Evolutionary conservation across 2,797 vertebrate species (phyloP).

Genomic region (Acanthis flammea): DNA sequence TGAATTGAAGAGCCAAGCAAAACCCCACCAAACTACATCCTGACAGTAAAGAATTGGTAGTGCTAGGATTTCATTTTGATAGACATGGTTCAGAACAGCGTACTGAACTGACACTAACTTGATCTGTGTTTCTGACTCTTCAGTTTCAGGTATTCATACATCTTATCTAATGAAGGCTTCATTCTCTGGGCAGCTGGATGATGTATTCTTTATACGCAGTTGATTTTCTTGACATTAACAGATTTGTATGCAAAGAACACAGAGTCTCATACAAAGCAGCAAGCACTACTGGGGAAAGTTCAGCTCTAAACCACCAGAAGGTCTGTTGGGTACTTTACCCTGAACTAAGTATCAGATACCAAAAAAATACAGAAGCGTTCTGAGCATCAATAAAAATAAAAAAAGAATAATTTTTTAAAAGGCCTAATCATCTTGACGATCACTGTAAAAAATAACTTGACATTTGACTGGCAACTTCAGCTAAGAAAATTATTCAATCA

Average conservation of each 20-base stretch:
- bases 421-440: neutral
- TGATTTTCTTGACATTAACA: slow-evolving; percentile 26
- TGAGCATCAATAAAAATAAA: neutral
- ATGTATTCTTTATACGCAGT: neutral
- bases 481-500: slow-evolving; percentile 15
- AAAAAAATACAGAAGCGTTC: neutral
- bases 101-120: slow-evolving; percentile 14
- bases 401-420: neutral
- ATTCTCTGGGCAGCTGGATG: neutral
- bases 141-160: slow-evolving; percentile 27
- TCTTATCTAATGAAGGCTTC: slow-evolving; percentile 41
- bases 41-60: neutral
- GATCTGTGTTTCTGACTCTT: slow-evolving; percentile 22
- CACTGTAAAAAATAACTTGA: neutral
- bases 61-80: slow-evolving; percentile 44
- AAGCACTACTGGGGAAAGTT: neutral
- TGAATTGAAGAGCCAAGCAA: slow-evolving; percentile 32
- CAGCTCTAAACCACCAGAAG: neutral
- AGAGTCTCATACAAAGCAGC: neutral
- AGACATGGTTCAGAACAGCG: neutral
- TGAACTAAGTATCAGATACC: neutral
- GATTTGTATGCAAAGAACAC: slow-evolving; percentile 28
- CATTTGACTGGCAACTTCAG: neutral
- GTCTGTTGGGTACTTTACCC: neutral
- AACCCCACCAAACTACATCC: neutral